phyloP scores from a whole-genome alignment of 2,113 vertebrate species.

The Hydrochoerus hydrochaeris region DNA sequence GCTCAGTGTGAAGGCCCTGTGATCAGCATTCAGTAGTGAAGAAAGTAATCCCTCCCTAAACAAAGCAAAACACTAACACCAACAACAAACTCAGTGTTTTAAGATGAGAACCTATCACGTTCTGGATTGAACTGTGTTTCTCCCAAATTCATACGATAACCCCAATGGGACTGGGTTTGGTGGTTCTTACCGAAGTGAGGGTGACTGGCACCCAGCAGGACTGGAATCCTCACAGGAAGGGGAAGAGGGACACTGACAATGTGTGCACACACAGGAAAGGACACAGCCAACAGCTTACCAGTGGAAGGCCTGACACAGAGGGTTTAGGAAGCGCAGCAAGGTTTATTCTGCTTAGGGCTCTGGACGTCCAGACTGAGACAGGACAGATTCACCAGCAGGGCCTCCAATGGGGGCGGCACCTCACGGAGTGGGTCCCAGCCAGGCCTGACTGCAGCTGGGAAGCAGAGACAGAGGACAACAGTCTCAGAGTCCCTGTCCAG shows the following conservation, averaged over 20 bases:
- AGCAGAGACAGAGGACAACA: not conserved
- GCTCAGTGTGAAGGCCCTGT: not conserved
- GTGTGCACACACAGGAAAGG: not conserved
- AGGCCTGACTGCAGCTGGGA: not conserved
- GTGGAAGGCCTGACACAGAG: not conserved
- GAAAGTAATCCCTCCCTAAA: not conserved
- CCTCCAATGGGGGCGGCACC: not conserved
- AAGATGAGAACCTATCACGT: not conserved
- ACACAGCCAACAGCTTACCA: not conserved
- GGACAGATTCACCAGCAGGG: not conserved
- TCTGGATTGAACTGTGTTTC: not conserved
- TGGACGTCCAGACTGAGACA: not conserved
- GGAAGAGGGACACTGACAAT: not conserved
- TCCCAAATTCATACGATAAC: not conserved
- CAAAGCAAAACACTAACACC: not conserved
- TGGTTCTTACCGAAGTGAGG: not conserved
- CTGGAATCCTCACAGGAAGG: not conserved
- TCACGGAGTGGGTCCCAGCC: too few relatives aligned
- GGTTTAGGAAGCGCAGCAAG: not conserved
- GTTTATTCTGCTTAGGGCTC: not conserved
- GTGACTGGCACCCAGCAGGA: not conserved
- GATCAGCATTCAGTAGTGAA: not conserved
- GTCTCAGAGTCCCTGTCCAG: too few relatives aligned
- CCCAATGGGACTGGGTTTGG: not conserved
- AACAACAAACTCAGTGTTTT: not conserved